Conservation (phyloP, 2,113 vertebrate species). For the Archilochus colubris region DNA sequence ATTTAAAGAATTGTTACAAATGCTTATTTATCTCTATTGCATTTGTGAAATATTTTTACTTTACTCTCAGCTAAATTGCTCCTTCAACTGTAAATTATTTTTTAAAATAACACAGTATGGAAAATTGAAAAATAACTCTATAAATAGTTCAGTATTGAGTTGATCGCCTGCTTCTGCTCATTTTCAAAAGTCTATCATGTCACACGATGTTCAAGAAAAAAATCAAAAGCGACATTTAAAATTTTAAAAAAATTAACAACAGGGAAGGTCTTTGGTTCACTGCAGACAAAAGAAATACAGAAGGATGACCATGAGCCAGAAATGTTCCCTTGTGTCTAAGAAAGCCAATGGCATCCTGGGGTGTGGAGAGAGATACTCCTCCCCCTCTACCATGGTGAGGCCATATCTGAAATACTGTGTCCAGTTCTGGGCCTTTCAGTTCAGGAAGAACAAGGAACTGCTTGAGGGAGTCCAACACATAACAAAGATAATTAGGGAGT, state of each 20-base stretch:
- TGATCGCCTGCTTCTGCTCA: background rate
- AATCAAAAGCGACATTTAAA: background rate
- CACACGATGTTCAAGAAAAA: background rate
- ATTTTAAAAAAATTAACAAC: background rate
- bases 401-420: too few species aligned
- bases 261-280: background rate
- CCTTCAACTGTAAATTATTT: conserved; percentile 19
- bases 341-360: too few species aligned
- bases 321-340: too few species aligned
- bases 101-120: conserved; percentile 1
- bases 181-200: background rate
- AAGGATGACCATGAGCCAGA: too few species aligned
- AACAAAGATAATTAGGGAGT: too few species aligned
- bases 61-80: background rate
- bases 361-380: too few species aligned
- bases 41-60: conserved; percentile 1
- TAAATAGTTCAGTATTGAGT: background rate
- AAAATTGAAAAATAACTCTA: background rate
- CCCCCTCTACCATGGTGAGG: too few species aligned
- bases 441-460: too few species aligned
- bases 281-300: background rate
- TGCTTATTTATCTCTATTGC: background rate
- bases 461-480: too few species aligned
- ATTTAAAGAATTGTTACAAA: conserved; percentile 15
- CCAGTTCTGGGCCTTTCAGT: too few species aligned